Base-by-base conservation (phyloP, 1,140 invertebrate species). In the Monomorium pharaonis region DNA sequence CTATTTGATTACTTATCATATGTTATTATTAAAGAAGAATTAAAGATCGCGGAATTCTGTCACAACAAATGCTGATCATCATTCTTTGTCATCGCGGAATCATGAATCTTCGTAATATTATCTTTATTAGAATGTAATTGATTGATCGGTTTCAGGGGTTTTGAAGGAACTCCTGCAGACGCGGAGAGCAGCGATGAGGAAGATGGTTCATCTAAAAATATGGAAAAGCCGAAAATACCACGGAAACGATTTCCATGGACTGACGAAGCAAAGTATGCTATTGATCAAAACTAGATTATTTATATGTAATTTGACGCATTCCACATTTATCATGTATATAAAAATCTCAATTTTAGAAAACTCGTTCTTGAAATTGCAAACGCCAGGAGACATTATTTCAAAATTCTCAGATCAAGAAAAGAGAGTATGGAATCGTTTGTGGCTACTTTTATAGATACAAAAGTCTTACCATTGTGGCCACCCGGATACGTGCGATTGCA, bases 401-500 rank as follows among this genome's bases (percentile, higher is more conserved):
- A 93, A 85, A 93, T 95, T 72, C 89, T 94, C 24, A 96, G 95
- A 92, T 93, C 95, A 10, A 94, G 96, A 42, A 95, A 95, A 84
- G 95, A 96, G 90, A 95, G 94, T 44, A 93, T 96, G 44, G 96
- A 96, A 83, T 95, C 96, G 44, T 96, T 96, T 88, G 91, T 97
- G 30, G 93, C 91, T 21, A 87, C 93, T 0, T 96, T 96, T 84
- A 92, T 97, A 37, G 94, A 96, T 49, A 88, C 92, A 16, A 95
- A 96, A 93, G 94, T 97, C 18, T 94, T 95, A 86, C 93, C 94
- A 54, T 85, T 97, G 16, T 97, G 96, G 96, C 96, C 96, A 4
- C 90, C 94, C 72, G 96, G 96, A 6, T 96, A 96, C 95, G 96
- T 96, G 95, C 94, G 87, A 56, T 80, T 92, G 33, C 65, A 88